These are phyloP conservation scores for Darevskia nairensis DNA, from an alignment of 2,797 vertebrate genomes.

Conservation along the genomic window DNA sequence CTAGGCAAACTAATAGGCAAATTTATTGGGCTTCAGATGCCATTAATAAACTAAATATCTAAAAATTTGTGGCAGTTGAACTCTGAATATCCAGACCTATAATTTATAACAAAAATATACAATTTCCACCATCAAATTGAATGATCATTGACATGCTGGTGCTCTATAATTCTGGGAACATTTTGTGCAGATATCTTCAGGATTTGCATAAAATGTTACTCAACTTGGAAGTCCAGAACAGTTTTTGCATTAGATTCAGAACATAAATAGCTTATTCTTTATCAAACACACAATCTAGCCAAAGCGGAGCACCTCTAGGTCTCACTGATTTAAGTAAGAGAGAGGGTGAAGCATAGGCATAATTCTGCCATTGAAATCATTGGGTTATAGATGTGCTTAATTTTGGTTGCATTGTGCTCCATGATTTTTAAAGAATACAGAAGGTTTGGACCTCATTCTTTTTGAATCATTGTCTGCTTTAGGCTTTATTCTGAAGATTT, in stretches of 20 bases:
- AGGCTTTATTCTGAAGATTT: neutral
- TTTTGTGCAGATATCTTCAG: neutral
- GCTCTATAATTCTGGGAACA: conserved; percentile 14
- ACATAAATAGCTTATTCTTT: conserved; percentile 4
- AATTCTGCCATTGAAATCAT: neutral
- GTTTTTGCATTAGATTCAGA: conserved; percentile 27
- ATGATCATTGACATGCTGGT: conserved; percentile 26
- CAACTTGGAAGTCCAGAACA: conserved; percentile 12
- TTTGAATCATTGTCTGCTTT: neutral
- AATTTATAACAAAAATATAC: too few species aligned
- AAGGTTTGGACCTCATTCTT: conserved; percentile 43
- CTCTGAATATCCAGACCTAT: neutral
- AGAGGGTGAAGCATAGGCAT: neutral
- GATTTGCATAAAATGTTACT: neutral
- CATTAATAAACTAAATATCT: neutral
- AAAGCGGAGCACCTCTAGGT: neutral
- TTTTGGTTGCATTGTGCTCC: neutral
- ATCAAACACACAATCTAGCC: neutral
- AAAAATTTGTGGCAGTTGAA: conserved; percentile 12
- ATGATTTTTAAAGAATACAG: conserved; percentile 25
- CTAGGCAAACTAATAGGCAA: neutral
- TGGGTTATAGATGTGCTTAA: neutral
- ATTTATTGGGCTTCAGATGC: conserved; percentile 23
- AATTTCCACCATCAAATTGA: too few species aligned
- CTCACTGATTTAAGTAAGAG: neutral